Conservation (phyloP, 2,113 vertebrate genomes). For the Spheniscus mendiculus region DNA sequence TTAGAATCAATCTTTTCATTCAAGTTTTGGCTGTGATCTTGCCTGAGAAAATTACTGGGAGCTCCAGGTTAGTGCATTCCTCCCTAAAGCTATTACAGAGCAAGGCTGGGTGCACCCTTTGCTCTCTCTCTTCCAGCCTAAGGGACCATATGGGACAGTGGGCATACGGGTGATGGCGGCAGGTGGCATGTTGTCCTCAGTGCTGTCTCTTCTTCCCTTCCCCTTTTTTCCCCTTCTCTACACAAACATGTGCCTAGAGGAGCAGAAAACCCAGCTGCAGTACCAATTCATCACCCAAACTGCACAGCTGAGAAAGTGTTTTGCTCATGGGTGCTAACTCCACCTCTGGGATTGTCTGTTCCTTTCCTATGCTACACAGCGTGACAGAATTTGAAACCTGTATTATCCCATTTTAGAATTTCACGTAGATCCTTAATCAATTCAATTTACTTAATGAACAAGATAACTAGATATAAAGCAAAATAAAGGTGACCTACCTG, state of each 20-base stretch:
- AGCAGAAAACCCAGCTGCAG: neutral
- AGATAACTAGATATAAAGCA: neutral
- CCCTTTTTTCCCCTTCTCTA: neutral
- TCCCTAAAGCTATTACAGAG: neutral
- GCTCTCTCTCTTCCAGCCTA: neutral
- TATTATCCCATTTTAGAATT: neutral
- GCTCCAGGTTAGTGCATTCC: neutral
- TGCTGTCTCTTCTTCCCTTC: neutral
- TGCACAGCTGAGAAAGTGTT: neutral
- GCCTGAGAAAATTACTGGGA: neutral
- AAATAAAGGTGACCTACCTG: neutral
- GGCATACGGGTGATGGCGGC: neutral
- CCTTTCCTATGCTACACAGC: neutral
- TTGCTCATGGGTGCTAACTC: neutral
- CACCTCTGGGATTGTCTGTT: neutral
- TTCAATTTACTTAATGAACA: neutral
- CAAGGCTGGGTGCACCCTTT: neutral
- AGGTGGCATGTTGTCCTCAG: neutral
- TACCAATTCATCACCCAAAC: fast-evolving
- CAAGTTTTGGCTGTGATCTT: neutral
- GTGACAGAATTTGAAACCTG: neutral
- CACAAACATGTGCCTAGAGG: neutral
- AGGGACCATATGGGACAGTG: neutral
- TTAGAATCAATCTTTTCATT: neutral
- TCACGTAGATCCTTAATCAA: neutral